A percentile compares a stretch with the other conserved stretches of the same genome.
These are phyloP conservation scores for Montipora capricornis DNA, from an alignment of 64 coral and sea anemone genomes.

Conservation along the genomic window DNA sequence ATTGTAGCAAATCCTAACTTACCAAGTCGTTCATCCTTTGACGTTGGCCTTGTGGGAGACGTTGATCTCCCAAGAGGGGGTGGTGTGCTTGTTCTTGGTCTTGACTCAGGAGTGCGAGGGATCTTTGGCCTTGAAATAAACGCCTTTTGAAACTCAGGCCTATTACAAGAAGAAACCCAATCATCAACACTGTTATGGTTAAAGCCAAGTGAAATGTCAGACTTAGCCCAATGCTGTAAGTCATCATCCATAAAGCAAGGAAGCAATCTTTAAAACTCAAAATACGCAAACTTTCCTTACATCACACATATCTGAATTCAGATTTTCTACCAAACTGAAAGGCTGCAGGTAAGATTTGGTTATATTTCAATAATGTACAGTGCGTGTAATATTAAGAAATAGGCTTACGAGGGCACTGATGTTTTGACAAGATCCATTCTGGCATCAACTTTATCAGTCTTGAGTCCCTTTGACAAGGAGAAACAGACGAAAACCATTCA, in stretches of 20 bases:
- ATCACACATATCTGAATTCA: too few relatives aligned
- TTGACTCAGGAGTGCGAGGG: slow-evolving; percentile 37
- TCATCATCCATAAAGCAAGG: background rate
- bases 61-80: slow-evolving; percentile 57
- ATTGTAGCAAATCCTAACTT: background rate
- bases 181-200: too few relatives aligned
- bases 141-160: slow-evolving; percentile 5
- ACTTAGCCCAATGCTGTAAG: background rate
- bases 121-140: slow-evolving; percentile 65
- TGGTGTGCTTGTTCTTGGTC: slow-evolving; percentile 25
- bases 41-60: slow-evolving; percentile 55
- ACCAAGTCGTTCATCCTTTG: slow-evolving; percentile 40
- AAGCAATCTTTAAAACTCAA: background rate
- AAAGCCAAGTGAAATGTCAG: background rate
- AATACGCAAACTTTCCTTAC: too few relatives aligned
- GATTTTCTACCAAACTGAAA: too few relatives aligned
- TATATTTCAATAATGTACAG: too few relatives aligned
- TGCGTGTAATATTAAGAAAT: too few relatives aligned
- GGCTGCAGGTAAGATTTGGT: too few relatives aligned
- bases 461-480: background rate
- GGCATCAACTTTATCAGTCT: background rate
- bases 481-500: background rate
- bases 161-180: background rate
- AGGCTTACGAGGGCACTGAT: background rate
- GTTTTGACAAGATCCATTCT: background rate